Evolutionary conservation across 2,888 invertebrate genomes (phyloP).

Genomic region (Lepas anatifera): DNA sequence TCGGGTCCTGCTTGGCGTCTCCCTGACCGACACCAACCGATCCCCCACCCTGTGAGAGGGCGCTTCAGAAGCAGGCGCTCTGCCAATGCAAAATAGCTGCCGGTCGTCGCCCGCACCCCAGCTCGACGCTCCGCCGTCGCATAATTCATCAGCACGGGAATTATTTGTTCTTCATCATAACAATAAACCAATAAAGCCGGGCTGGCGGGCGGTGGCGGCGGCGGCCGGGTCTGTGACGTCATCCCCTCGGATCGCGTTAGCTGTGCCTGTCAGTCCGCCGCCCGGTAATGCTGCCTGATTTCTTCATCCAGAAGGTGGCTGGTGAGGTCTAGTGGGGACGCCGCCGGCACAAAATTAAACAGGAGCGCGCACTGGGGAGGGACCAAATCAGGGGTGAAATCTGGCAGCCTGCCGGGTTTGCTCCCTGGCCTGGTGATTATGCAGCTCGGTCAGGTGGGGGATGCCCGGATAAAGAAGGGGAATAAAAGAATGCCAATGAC

Average conservation of each 20-base stretch:
- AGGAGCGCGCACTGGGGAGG: background rate
- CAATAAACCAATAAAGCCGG: background rate
- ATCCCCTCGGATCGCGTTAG: background rate
- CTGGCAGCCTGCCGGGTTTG: slow-evolving; percentile 2
- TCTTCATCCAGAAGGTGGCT: background rate
- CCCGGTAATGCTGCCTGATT: background rate
- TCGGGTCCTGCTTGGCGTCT: too few relatives aligned
- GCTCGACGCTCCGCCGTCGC: background rate
- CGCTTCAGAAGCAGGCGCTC: too few relatives aligned
- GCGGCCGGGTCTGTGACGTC: too few relatives aligned
- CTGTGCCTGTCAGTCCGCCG: background rate
- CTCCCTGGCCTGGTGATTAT: slow-evolving; percentile 3
- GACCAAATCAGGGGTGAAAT: slow-evolving; percentile 10
- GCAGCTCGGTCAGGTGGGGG: slow-evolving; percentile 4
- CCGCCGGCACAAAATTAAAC: background rate
- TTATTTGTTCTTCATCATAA: slow-evolving; percentile 12
- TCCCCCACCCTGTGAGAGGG: too few relatives aligned
- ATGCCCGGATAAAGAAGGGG: slow-evolving; percentile 2
- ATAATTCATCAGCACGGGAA: slow-evolving; percentile 1
- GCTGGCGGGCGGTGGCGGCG: too few relatives aligned
- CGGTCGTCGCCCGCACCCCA: too few relatives aligned
- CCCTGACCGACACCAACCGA: too few relatives aligned
- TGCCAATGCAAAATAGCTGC: too few relatives aligned
- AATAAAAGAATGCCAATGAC: slow-evolving; percentile 10
- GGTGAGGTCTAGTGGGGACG: background rate